These are phyloP conservation scores for Coleophora deauratella DNA, from an alignment of 2,888 invertebrate genomes.

Conservation along the genomic window DNA sequence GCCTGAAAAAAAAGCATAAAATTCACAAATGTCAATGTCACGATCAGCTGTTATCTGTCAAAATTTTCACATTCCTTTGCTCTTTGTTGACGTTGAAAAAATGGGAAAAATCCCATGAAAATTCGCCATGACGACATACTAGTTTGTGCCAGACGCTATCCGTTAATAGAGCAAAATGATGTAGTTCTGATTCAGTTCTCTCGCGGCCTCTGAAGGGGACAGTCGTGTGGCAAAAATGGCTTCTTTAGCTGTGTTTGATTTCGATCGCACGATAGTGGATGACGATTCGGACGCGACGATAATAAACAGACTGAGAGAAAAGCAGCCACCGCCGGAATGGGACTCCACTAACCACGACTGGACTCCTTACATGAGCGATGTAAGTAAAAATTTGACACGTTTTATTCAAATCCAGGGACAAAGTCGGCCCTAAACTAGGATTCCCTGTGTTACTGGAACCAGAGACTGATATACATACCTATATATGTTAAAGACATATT, in stretches of 20 bases:
- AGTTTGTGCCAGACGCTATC: background rate
- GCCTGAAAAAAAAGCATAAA: background rate
- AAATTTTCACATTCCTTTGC: slow-evolving; percentile 10
- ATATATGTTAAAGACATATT: too few relatives aligned
- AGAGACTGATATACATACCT: too few relatives aligned
- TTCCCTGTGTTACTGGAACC: too few relatives aligned
- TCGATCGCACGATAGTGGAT: slow-evolving; percentile 60
- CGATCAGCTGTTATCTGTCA: slow-evolving; percentile 12
- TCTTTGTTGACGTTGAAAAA: slow-evolving; percentile 10
- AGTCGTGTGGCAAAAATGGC: slow-evolving; percentile 35
- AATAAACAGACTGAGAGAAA: slow-evolving; percentile 52
- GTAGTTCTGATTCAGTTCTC: slow-evolving; percentile 1
- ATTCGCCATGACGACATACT: slow-evolving; percentile 10
- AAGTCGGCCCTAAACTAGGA: too few relatives aligned
- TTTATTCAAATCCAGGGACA: too few relatives aligned
- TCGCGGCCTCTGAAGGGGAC: slow-evolving; percentile 13
- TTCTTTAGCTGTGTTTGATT: slow-evolving; percentile 59
- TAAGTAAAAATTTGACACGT: slow-evolving; percentile 27
- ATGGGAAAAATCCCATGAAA: slow-evolving; percentile 22
- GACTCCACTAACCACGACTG: slow-evolving; percentile 49
- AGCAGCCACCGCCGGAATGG: slow-evolving; percentile 57
- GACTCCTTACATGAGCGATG: slow-evolving; percentile 67
- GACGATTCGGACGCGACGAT: slow-evolving; percentile 63
- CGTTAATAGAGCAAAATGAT: slow-evolving; percentile 2
- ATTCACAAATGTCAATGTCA: slow-evolving; percentile 10